phyloP scores from a whole-genome alignment of 23 tunicate genomes.

The Corella eumyota region DNA sequence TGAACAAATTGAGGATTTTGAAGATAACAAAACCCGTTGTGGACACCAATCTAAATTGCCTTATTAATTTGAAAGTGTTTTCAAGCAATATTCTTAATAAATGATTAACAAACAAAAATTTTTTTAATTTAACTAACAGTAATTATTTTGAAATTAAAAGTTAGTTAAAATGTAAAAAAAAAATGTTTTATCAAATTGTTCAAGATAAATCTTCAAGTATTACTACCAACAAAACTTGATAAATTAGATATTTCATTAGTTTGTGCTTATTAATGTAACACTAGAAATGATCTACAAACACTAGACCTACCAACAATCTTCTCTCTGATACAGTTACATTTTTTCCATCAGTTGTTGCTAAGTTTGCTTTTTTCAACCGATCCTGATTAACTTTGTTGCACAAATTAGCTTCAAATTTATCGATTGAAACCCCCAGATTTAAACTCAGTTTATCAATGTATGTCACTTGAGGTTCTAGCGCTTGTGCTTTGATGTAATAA shows the following conservation, averaged over 20 bases:
- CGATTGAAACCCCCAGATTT: constrained; percentile 38
- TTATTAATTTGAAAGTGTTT: not conserved
- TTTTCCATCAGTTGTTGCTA: constrained; percentile 52
- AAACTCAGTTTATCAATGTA: constrained; percentile 47
- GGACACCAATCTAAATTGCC: constrained; percentile 66
- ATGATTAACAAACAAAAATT: not conserved
- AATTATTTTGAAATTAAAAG: not conserved
- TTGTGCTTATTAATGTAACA: no score
- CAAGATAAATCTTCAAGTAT: no score
- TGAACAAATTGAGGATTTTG: constrained; percentile 82
- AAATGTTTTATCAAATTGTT: no score
- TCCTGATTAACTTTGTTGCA: constrained; percentile 50
- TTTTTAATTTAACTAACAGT: not conserved
- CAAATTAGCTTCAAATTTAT: constrained; percentile 58
- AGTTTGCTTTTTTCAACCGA: constrained; percentile 20
- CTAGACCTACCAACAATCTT: constrained; percentile 60
- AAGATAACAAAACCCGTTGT: constrained; percentile 80
- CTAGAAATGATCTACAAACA: no score
- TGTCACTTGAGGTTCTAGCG: constrained; percentile 18
- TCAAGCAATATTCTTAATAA: not conserved
- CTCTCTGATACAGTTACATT: constrained; percentile 41
- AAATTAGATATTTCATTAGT: no score
- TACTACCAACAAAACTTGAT: no score
- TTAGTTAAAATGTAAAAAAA: no score
- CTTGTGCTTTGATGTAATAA: constrained; percentile 37